Conservation (phyloP, 2,888 invertebrate genomes). For the Parnassius smintheus region DNA sequence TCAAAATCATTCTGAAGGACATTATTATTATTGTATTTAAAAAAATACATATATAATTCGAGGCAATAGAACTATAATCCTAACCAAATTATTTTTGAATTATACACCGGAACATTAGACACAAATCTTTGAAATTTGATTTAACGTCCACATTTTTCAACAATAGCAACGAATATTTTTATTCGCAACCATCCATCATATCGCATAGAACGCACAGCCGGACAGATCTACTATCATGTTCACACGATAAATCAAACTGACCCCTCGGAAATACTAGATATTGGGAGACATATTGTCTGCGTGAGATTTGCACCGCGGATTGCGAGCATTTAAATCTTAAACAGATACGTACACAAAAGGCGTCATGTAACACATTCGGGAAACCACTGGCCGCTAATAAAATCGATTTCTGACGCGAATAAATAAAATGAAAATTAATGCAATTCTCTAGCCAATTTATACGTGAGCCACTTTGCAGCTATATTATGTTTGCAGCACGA, state of each 20-base stretch:
- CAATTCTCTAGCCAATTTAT: too few species aligned
- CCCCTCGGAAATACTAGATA: conserved; percentile 41
- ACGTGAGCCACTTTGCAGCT: too few species aligned
- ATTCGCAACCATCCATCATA: conserved; percentile 52
- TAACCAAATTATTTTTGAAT: too few species aligned
- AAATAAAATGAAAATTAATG: too few species aligned
- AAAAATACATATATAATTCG: too few species aligned
- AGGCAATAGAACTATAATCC: too few species aligned
- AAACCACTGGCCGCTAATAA: not conserved
- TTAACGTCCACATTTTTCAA: conserved; percentile 12
- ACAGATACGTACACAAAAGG: not conserved
- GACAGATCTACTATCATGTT: conserved; percentile 56
- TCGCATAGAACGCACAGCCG: conserved; percentile 37
- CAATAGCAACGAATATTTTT: conserved; percentile 2
- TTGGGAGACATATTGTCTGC: conserved; percentile 45
- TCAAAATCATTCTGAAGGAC: too few species aligned
- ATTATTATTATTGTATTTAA: too few species aligned
- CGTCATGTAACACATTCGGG: not conserved
- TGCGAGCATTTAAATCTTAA: conserved; percentile 17
- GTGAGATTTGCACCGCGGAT: conserved; percentile 25
- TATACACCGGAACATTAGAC: not conserved
- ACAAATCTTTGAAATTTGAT: conserved; percentile 3
- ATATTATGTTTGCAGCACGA: too few species aligned
- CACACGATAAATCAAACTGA: conserved; percentile 69
- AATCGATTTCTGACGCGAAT: too few species aligned